Percentiles rank a stretch among this genome's conserved stretches.
Evolutionary conservation across 2,113 vertebrate genomes (phyloP).

Genomic region (Hyperopisus bebe): DNA sequence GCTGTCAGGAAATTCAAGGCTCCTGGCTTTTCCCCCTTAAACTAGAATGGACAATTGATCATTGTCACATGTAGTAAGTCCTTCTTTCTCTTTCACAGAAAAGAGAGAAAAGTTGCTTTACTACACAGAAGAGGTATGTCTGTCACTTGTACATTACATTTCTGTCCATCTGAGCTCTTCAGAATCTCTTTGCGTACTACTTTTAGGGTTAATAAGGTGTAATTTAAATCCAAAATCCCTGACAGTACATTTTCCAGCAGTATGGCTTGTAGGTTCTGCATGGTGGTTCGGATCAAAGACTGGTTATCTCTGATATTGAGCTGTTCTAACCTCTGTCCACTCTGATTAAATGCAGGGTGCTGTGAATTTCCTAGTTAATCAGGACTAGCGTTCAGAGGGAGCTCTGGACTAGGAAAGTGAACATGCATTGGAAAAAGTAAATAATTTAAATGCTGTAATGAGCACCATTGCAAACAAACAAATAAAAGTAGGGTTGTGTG

Average conservation of each 20-base stretch:
- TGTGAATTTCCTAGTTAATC: constrained; percentile 77
- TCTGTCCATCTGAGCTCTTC: constrained; percentile 30
- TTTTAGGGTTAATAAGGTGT: constrained; percentile 75
- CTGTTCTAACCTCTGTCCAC: constrained; percentile 89
- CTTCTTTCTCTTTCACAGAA: constrained; percentile 11
- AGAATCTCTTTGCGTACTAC: constrained; percentile 47
- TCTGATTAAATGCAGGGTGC: constrained; percentile 74
- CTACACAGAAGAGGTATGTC: constrained; percentile 20
- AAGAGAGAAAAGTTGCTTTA: constrained; percentile 27
- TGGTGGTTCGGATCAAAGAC: constrained; percentile 83
- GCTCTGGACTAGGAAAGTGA: constrained; percentile 58
- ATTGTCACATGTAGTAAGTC: constrained; percentile 16
- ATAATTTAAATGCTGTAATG: constrained; percentile 43
- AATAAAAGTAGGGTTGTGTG: neutral
- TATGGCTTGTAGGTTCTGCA: constrained; percentile 67
- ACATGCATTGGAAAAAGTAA: constrained; percentile 57
- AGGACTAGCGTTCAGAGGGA: constrained; percentile 58
- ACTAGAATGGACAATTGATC: constrained; percentile 32
- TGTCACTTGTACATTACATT: constrained; percentile 27
- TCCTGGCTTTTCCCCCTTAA: neutral
- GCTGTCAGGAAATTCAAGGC: constrained; percentile 1
- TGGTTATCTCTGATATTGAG: constrained; percentile 87
- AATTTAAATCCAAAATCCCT: constrained; percentile 80
- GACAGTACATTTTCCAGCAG: constrained; percentile 73
- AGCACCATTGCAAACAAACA: constrained; percentile 32